These are phyloP conservation scores for Hemiprocne comata DNA, from an alignment of 2,113 vertebrate genomes.

Conservation along the genomic window DNA sequence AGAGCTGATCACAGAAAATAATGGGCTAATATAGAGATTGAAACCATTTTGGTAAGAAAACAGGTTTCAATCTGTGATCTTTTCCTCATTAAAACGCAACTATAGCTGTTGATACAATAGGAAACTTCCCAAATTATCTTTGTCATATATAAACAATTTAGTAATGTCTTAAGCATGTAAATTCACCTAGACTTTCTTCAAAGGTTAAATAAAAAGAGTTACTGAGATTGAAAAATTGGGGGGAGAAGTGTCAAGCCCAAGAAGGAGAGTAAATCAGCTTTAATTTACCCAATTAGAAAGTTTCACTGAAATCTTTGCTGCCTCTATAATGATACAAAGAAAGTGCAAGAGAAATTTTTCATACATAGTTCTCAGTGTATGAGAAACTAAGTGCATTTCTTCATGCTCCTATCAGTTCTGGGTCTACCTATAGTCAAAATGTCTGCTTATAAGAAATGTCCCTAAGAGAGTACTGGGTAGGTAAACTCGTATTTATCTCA, in stretches of 20 bases:
- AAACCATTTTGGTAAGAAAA: background rate
- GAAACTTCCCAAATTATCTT: background rate
- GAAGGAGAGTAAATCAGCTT: background rate
- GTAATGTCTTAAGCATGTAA: background rate
- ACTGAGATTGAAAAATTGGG: background rate
- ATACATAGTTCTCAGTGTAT: accelerated
- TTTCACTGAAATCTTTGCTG: background rate
- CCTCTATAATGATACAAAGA: background rate
- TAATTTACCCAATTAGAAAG: background rate
- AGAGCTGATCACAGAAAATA: background rate
- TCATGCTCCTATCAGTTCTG: background rate
- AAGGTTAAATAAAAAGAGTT: background rate
- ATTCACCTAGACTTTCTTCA: background rate
- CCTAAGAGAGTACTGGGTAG: background rate
- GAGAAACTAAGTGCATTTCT: background rate
- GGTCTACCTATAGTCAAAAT: background rate
- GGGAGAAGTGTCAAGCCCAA: background rate
- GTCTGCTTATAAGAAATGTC: background rate
- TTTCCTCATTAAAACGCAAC: background rate
- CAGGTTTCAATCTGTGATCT: background rate
- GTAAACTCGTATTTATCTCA: background rate
- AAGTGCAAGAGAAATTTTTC: background rate
- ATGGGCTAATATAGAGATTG: background rate
- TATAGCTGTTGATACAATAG: background rate
- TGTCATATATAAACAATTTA: background rate